Evolutionary conservation across 2,113 vertebrate species (phyloP).

Genomic region (Bostrychus sinensis): DNA sequence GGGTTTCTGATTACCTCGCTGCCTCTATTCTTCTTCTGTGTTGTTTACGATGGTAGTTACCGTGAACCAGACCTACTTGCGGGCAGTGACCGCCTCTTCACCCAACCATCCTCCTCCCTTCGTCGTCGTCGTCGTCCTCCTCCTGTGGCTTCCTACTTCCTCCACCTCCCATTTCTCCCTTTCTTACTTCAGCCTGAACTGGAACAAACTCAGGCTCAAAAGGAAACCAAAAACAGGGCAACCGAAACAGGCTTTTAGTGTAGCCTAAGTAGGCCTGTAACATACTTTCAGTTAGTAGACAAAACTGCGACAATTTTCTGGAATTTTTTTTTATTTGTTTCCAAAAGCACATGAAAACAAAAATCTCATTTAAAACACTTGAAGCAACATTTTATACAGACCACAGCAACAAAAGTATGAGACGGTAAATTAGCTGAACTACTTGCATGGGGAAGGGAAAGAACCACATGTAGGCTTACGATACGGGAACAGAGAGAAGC

Average conservation of each 20-base stretch:
- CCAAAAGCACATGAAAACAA: slow-evolving; percentile 93
- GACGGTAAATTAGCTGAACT: not conserved
- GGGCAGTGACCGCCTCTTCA: slow-evolving; percentile 42
- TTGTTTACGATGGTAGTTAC: slow-evolving; percentile 28
- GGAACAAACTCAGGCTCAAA: not conserved
- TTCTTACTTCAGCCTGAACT: not conserved
- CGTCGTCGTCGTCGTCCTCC: slow-evolving; percentile 11
- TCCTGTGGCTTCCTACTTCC: slow-evolving; percentile 2
- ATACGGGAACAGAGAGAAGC: too few relatives aligned
- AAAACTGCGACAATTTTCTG: slow-evolving; percentile 3
- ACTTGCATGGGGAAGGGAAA: not conserved
- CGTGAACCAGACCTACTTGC: slow-evolving; percentile 28
- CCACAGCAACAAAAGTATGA: slow-evolving; percentile 82
- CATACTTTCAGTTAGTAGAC: not conserved
- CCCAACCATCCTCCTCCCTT: slow-evolving; percentile 44
- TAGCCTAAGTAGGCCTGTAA: too few relatives aligned
- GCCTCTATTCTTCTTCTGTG: slow-evolving; percentile 14
- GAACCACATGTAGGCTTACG: too few relatives aligned
- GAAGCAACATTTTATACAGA: slow-evolving; percentile 88
- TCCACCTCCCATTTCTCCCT: slow-evolving; percentile 11
- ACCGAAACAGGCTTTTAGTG: slow-evolving; percentile 4
- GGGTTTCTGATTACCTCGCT: slow-evolving; percentile 1
- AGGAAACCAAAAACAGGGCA: not conserved
- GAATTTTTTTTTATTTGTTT: slow-evolving; percentile 95
- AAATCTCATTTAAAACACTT: slow-evolving; percentile 86